These are phyloP conservation scores for Phalera bucephala DNA, from an alignment of 2,888 invertebrate genomes.

Conservation along the genomic window DNA sequence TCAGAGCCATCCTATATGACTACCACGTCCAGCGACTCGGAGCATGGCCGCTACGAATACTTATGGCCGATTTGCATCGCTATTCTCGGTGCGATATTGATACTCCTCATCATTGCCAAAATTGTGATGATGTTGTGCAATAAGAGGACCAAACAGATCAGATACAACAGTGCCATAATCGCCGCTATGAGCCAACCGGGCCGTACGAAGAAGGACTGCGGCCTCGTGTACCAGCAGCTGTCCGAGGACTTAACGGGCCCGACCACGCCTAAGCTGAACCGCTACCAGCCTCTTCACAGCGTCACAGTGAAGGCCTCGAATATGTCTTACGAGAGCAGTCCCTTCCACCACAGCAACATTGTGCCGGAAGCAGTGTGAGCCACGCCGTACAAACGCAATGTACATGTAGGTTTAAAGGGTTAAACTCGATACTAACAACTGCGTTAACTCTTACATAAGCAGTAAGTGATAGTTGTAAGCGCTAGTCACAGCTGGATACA, in stretches of 20 bases:
- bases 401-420: constrained; percentile 48
- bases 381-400: constrained; percentile 42
- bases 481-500: constrained; percentile 74
- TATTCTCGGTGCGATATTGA: constrained; percentile 79
- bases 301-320: constrained; percentile 71
- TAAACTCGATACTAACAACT: constrained; percentile 64
- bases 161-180: constrained; percentile 79
- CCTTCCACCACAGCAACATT: constrained; percentile 85
- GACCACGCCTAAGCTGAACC: constrained; percentile 86
- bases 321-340: constrained; percentile 84
- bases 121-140: constrained; percentile 70
- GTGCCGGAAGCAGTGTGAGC: constrained; percentile 84
- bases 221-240: constrained; percentile 89
- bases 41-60: constrained; percentile 76
- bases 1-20: constrained; percentile 33
- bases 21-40: constrained; percentile 56
- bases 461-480: constrained; percentile 76
- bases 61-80: constrained; percentile 84
- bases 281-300: constrained; percentile 83
- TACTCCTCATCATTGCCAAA: constrained; percentile 80
- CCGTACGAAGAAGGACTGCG: constrained; percentile 86
- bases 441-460: constrained; percentile 72
- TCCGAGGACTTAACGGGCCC: constrained; percentile 89
- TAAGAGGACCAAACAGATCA: constrained; percentile 60
- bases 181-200: constrained; percentile 79